phyloP scores from a whole-genome alignment of 2,797 vertebrate genomes.

The Peromyscus attwateri region DNA sequence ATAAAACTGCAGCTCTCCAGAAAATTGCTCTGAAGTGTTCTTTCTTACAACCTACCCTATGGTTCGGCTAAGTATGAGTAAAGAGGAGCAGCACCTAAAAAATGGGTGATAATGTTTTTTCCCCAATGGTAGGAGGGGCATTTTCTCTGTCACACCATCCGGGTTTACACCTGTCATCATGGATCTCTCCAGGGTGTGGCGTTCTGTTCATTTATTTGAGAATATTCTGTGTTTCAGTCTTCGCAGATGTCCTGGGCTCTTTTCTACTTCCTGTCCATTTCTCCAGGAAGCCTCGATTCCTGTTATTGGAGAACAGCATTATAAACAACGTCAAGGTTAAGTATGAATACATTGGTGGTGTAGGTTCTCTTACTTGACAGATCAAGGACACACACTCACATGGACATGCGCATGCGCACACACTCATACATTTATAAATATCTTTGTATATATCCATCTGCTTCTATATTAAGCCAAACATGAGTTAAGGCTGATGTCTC shows the following conservation, averaged over 20 bases:
- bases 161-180: neutral
- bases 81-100: neutral
- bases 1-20: conserved; percentile 9
- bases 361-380: neutral
- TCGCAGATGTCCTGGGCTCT: neutral
- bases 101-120: neutral
- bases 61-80: neutral
- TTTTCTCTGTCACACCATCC: neutral
- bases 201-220: neutral
- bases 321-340: neutral
- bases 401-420: neutral
- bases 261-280: neutral
- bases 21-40: neutral
- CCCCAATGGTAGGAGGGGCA: too few species aligned
- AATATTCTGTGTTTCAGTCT: neutral
- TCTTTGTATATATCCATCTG: neutral
- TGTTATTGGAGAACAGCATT: neutral
- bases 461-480: conserved; percentile 26
- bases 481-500: conserved; percentile 31
- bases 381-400: neutral
- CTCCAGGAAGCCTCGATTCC: neutral
- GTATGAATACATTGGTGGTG: neutral
- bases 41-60: neutral
- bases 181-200: neutral
- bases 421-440: neutral